Percentiles rank a stretch among this genome's conserved stretches.
Conservation (phyloP, 2,888 invertebrate species). For the Tachina grossa region DNA sequence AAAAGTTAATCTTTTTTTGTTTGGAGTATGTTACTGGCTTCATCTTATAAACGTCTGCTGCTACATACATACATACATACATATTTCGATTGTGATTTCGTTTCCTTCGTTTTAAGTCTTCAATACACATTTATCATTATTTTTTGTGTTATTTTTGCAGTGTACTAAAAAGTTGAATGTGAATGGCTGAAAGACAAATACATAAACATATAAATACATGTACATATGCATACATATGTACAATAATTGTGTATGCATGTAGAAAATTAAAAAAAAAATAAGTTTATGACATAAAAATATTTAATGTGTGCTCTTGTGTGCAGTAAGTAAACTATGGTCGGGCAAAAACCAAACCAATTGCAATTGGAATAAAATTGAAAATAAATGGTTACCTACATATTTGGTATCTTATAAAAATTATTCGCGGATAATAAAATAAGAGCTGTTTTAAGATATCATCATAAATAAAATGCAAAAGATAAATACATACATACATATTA, state of each 20-base stretch:
- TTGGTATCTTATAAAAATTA: not conserved
- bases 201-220: not conserved
- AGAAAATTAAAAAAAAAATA: constrained; percentile 37
- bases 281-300: constrained; percentile 42
- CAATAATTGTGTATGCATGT: constrained; percentile 17
- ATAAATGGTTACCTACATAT: not conserved
- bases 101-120: constrained; percentile 41
- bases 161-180: constrained; percentile 45
- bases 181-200: constrained; percentile 41
- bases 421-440: not conserved
- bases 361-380: constrained; percentile 12
- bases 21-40: constrained; percentile 29
- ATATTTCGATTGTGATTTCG: constrained; percentile 32
- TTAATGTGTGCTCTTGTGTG: constrained; percentile 44
- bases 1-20: constrained; percentile 40
- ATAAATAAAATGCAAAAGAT: not conserved
- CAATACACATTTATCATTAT: constrained; percentile 53
- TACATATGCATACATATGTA: not conserved
- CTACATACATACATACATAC: too few relatives aligned
- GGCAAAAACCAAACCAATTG: constrained; percentile 10
- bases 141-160: constrained; percentile 24
- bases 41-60: constrained; percentile 33
- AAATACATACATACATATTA: not conserved
- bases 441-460: not conserved
- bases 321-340: constrained; percentile 30